Conservation (phyloP, 2,797 vertebrate genomes). For the Alauda arvensis region DNA sequence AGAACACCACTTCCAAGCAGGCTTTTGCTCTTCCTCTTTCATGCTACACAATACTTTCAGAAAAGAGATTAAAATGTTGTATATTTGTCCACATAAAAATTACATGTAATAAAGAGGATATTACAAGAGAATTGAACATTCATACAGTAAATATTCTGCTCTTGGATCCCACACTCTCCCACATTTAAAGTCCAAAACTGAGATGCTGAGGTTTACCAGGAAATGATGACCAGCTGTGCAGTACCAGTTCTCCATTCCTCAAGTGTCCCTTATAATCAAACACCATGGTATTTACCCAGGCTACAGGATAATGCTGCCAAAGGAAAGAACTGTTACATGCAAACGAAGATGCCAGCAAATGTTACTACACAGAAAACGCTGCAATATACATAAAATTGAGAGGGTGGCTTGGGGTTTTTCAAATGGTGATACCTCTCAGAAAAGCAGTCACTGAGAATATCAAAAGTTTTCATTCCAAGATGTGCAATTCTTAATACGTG, state of each 20-base stretch:
- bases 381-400: neutral
- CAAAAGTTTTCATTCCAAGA: neutral
- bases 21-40: neutral
- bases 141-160: neutral
- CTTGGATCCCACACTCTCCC: neutral
- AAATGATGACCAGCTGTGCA: conserved; percentile 98
- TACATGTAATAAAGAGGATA: neutral
- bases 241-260: conserved; percentile 85
- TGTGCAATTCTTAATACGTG: neutral
- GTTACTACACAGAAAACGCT: neutral
- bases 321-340: neutral
- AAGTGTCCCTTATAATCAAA: conserved; percentile 97
- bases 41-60: neutral
- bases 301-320: conserved; percentile 92
- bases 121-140: neutral
- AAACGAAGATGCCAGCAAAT: neutral
- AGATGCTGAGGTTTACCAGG: conserved; percentile 81
- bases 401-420: rapidly evolving
- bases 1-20: neutral
- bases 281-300: conserved; percentile 99
- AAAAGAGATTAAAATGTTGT: neutral
- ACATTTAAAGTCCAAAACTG: neutral
- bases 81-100: neutral
- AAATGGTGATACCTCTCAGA: neutral
- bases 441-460: neutral